Evolutionary conservation across 2,888 invertebrate genomes (phyloP).

Genomic region (Meloe dianella): DNA sequence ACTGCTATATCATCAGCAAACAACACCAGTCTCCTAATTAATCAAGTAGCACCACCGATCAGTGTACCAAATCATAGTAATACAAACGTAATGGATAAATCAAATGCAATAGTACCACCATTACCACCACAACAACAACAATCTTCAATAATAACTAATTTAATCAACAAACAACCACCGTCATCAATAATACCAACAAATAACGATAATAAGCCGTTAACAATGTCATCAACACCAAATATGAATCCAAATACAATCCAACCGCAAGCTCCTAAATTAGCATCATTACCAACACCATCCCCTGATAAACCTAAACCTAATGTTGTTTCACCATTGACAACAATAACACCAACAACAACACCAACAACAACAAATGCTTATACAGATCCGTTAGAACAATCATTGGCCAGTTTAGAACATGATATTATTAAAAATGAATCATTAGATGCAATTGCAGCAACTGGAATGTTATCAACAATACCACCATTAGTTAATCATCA

Average conservation of each 20-base stretch:
- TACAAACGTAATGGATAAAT: constrained; percentile 1
- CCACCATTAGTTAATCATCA: constrained; percentile 40
- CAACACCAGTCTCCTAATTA: constrained; percentile 39
- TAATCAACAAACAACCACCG: constrained; percentile 37
- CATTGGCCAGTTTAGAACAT: constrained; percentile 73
- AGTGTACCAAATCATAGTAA: constrained; percentile 36
- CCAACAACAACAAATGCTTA: constrained; percentile 46
- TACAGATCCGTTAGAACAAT: constrained; percentile 74
- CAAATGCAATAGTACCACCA: constrained; percentile 24
- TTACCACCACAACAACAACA: constrained; percentile 30
- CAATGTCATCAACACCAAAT: constrained; percentile 12
- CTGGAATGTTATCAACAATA: constrained; percentile 48
- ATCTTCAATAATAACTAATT: constrained; percentile 32
- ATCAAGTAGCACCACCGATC: constrained; percentile 35
- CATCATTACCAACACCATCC: constrained; percentile 49
- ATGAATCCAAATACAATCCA: constrained; percentile 50
- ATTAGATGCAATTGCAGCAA: constrained; percentile 50
- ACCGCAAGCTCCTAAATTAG: constrained; percentile 57
- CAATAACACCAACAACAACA: too few relatives aligned
- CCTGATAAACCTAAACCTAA: constrained; percentile 54
- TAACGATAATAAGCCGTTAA: constrained; percentile 29
- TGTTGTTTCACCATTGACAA: constrained; percentile 52
- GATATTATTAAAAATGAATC: constrained; percentile 59
- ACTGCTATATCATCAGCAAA: constrained; percentile 42
- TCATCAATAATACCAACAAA: constrained; percentile 36